A percentile compares a stretch with the other conserved stretches of the same genome.
Conservation (phyloP, 2,888 invertebrate genomes). For the Sphaeridia pumilis region DNA sequence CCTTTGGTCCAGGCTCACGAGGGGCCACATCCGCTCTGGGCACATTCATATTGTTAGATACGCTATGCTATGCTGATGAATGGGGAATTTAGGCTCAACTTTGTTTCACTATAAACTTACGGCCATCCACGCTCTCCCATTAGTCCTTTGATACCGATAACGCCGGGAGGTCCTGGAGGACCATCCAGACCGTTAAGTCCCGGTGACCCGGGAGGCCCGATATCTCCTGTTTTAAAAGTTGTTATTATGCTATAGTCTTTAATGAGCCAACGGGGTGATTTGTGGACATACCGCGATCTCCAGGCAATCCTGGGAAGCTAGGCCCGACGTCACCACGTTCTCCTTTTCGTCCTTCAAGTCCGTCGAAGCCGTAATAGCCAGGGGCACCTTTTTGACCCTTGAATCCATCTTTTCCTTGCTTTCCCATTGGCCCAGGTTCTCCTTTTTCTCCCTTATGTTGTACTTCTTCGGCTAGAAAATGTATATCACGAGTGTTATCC, state of each 20-base stretch:
- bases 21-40: conserved; percentile 38
- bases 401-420: conserved; percentile 52
- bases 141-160: conserved; percentile 47
- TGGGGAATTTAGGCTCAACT: not conserved
- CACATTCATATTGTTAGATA: not conserved
- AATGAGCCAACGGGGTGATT: not conserved
- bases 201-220: conserved; percentile 36
- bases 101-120: conserved; percentile 4
- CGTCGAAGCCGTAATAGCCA: conserved; percentile 44
- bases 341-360: conserved; percentile 50
- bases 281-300: conserved; percentile 42
- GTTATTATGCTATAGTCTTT: not conserved
- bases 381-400: conserved; percentile 58
- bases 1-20: conserved; percentile 45
- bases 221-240: conserved; percentile 4
- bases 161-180: conserved; percentile 52
- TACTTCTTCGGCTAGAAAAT: no score
- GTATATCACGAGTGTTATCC: no score
- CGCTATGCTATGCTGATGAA: not conserved
- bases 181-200: conserved; percentile 43
- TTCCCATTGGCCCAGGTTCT: conserved; percentile 49
- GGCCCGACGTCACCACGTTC: conserved; percentile 35
- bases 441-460: conserved; percentile 42
- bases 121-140: conserved; percentile 42
- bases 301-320: conserved; percentile 49